Conservation (phyloP, 1,140 invertebrate genomes). For the Euwallacea similis region DNA sequence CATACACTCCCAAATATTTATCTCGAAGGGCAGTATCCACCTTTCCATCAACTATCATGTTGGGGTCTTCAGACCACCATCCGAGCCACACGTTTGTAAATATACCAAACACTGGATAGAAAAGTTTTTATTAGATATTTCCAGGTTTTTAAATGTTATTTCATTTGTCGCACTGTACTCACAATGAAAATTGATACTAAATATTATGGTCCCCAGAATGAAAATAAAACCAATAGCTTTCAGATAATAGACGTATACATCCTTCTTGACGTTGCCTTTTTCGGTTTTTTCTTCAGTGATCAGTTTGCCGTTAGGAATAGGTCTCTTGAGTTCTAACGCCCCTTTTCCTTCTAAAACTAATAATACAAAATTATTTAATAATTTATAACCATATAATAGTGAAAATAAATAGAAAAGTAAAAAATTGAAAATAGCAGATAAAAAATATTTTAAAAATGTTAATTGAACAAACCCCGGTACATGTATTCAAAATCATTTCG, state of each 20-base stretch:
- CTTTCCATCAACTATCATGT: constrained; percentile 60
- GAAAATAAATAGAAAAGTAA: neutral
- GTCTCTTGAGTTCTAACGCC: too few species aligned
- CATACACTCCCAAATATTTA: constrained; percentile 86
- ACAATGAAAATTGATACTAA: constrained; percentile 71
- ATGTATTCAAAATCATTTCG: too few species aligned
- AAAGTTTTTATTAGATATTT: neutral
- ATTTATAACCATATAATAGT: neutral
- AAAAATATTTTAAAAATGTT: too few species aligned
- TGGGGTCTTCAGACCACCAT: constrained; percentile 69
- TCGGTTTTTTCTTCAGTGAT: constrained; percentile 87
- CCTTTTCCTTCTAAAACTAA: constrained; percentile 48
- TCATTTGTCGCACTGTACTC: neutral
- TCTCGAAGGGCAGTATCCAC: constrained; percentile 65
- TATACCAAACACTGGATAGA: constrained; percentile 76
- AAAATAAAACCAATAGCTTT: constrained; percentile 78
- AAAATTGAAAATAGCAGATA: neutral
- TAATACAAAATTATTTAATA: neutral
- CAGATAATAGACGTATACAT: constrained; percentile 87
- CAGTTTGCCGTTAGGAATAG: constrained; percentile 60
- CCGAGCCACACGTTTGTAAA: constrained; percentile 87
- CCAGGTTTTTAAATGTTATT: neutral
- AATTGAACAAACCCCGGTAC: too few species aligned
- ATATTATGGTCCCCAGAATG: constrained; percentile 71
- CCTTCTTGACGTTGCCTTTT: constrained; percentile 86